Conservation (phyloP, 2,113 vertebrate genomes). For the Physeter macrocephalus region DNA sequence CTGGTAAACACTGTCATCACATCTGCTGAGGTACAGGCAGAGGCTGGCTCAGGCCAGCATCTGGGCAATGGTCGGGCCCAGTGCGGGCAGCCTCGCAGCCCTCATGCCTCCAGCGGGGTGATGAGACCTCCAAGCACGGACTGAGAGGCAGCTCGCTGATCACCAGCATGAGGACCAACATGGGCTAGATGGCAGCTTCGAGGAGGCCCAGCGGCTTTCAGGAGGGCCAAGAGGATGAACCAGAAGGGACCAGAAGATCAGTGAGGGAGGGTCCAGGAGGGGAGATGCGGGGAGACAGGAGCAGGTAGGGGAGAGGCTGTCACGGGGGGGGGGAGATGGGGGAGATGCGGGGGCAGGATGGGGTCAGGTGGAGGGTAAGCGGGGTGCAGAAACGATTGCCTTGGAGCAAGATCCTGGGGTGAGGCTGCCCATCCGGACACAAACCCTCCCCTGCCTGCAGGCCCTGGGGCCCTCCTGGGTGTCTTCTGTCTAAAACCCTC, state of each 20-base stretch:
- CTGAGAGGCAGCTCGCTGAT: rapidly evolving
- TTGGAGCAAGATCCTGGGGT: neutral
- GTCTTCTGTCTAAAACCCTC: neutral
- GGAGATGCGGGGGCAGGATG: rapidly evolving
- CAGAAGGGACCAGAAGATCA: rapidly evolving
- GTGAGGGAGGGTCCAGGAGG: rapidly evolving
- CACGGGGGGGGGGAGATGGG: neutral
- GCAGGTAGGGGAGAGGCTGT: neutral
- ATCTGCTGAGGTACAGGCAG: rapidly evolving
- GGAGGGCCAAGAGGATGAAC: neutral
- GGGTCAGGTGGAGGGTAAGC: neutral
- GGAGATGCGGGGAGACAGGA: too few species aligned
- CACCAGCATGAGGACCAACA: neutral
- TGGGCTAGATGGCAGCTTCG: neutral
- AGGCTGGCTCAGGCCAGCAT: neutral
- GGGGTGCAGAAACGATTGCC: rapidly evolving
- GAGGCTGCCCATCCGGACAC: rapidly evolving
- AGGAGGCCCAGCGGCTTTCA: neutral
- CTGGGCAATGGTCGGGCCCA: neutral
- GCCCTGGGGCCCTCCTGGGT: neutral
- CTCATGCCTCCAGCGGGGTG: neutral
- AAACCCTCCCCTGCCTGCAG: neutral
- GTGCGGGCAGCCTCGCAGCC: neutral
- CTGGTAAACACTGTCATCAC: rapidly evolving
- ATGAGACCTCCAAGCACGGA: neutral